Percentiles rank a stretch among this genome's conserved stretches.
Conservation (phyloP, 1,140 invertebrate genomes). For the Euura lappo region DNA sequence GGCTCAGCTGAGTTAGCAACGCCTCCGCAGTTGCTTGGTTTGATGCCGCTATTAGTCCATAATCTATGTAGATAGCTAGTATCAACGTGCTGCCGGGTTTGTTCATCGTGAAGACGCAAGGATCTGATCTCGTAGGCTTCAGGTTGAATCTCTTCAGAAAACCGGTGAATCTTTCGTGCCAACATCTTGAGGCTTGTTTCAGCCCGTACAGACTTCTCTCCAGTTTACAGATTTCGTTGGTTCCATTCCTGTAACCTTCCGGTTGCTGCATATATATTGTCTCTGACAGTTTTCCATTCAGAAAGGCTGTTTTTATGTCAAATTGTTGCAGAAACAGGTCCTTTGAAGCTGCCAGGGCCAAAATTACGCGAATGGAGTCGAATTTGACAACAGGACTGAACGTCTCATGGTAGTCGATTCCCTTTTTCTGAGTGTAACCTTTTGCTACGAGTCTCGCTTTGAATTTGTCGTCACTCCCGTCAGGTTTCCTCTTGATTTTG, state of each 20-base stretch:
- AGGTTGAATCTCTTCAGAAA: conserved; percentile 9
- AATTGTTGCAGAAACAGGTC: conserved; percentile 36
- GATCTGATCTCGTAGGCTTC: neutral
- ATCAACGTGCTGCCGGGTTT: conserved; percentile 1
- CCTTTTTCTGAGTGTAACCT: conserved; percentile 27
- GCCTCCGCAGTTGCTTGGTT: neutral
- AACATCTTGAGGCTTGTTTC: conserved; percentile 43
- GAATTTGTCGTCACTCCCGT: conserved; percentile 26
- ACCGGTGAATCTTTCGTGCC: conserved; percentile 34
- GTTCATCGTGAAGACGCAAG: conserved; percentile 1
- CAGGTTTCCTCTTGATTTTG: conserved; percentile 37
- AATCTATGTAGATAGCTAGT: conserved; percentile 22
- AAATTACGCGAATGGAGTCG: conserved; percentile 34
- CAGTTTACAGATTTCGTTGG: conserved; percentile 28
- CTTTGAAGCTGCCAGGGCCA: conserved; percentile 34
- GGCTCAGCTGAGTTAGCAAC: neutral
- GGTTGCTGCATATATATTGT: conserved; percentile 51
- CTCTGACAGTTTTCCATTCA: conserved; percentile 48
- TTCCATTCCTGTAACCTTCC: conserved; percentile 39
- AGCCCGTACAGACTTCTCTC: conserved; percentile 46
- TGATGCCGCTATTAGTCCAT: conserved; percentile 23
- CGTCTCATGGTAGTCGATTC: conserved; percentile 36
- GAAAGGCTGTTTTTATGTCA: conserved; percentile 27
- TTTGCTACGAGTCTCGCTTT: conserved; percentile 14
- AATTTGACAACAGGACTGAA: conserved; percentile 41